Evolutionary conservation across 2,888 invertebrate species (phyloP).

Genomic region (Tachina lurida): DNA sequence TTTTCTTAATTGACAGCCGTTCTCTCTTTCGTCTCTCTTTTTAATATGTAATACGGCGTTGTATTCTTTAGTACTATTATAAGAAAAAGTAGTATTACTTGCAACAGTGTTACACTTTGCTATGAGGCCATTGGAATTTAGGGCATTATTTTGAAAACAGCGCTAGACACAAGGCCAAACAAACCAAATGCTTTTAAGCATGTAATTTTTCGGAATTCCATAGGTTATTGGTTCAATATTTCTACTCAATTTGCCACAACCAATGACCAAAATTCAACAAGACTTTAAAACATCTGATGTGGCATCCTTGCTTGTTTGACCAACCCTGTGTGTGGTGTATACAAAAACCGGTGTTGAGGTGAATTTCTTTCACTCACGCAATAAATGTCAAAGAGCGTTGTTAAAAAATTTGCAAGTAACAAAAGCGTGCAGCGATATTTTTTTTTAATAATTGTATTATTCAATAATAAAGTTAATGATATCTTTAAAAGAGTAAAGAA

Average conservation of each 20-base stretch:
- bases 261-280: too few relatives aligned
- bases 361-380: slow-evolving; percentile 23
- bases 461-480: slow-evolving; percentile 12
- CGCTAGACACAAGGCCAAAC: too few relatives aligned
- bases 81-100: too few relatives aligned
- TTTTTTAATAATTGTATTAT: slow-evolving; percentile 27
- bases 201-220: not conserved
- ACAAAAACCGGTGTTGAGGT: slow-evolving; percentile 24
- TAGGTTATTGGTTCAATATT: too few relatives aligned
- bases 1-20: slow-evolving; percentile 40
- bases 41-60: not conserved
- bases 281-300: too few relatives aligned
- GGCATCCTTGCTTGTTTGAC: not conserved
- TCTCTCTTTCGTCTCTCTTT: not conserved
- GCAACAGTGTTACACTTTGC: too few relatives aligned
- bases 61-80: not conserved
- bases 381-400: slow-evolving; percentile 56
- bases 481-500: slow-evolving; percentile 24
- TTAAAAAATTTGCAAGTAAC: slow-evolving; percentile 36
- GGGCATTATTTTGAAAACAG: too few relatives aligned
- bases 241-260: too few relatives aligned
- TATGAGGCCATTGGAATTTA: too few relatives aligned
- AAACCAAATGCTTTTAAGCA: too few relatives aligned
- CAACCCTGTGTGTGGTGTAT: slow-evolving; percentile 31
- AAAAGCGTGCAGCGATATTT: slow-evolving; percentile 59